Percentiles rank a stretch among this genome's conserved stretches.
Evolutionary conservation across 2,113 vertebrate species (phyloP).

Genomic region (Lichenostomus cassidix): DNA sequence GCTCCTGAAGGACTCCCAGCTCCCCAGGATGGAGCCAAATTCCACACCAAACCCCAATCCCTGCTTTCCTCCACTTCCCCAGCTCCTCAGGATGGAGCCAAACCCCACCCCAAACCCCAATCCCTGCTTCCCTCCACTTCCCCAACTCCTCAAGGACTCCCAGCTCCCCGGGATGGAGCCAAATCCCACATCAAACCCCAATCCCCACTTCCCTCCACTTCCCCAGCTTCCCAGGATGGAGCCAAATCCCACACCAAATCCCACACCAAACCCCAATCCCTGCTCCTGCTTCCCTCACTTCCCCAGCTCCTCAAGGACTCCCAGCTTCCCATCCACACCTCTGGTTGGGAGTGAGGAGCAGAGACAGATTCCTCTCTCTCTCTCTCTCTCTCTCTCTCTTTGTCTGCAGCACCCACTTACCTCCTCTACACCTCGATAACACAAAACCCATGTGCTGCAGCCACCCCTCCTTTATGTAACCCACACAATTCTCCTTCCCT

Average conservation of each 20-base stretch:
- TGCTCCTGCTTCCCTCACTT: too few species aligned
- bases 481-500: neutral
- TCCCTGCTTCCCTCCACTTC: too few species aligned
- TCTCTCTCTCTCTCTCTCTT: neutral
- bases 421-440: neutral
- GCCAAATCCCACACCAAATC: neutral
- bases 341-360: neutral
- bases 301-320: neutral
- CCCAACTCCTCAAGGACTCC: too few species aligned
- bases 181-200: neutral
- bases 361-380: neutral
- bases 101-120: neutral
- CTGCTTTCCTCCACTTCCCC: too few species aligned
- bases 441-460: neutral
- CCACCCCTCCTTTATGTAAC: neutral
- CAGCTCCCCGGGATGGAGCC: neutral
- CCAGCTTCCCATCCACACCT: neutral
- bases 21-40: neutral
- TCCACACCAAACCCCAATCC: neutral
- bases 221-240: neutral
- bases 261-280: too few species aligned
- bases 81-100: neutral
- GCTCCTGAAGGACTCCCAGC: too few species aligned
- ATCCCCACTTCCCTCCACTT: too few species aligned
- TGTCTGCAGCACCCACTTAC: neutral